Percentiles rank a stretch among this genome's conserved stretches.
phyloP scores from a whole-genome alignment of 2,888 invertebrate species.

The Acleris emargana region DNA sequence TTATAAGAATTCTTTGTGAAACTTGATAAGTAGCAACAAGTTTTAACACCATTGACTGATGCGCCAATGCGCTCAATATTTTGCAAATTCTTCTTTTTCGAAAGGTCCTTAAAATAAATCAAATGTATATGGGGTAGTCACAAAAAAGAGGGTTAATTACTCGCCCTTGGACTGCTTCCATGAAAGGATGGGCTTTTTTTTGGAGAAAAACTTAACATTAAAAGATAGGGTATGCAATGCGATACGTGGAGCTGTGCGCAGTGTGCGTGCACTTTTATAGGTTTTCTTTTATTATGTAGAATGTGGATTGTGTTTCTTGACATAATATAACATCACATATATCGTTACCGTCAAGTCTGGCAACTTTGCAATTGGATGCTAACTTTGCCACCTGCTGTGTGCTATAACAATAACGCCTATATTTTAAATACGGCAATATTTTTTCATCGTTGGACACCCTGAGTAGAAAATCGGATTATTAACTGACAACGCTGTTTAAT shows the following conservation, averaged over 20 bases:
- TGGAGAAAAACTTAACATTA: slow-evolving; percentile 41
- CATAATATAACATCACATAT: too few relatives aligned
- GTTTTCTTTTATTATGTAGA: neutral
- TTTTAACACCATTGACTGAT: slow-evolving; percentile 59
- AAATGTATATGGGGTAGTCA: slow-evolving; percentile 75
- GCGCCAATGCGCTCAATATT: slow-evolving; percentile 73
- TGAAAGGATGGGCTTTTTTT: slow-evolving; percentile 75
- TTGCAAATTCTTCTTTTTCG: slow-evolving; percentile 80
- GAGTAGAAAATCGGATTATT: too few relatives aligned
- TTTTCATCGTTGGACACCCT: too few relatives aligned
- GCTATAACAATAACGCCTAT: too few relatives aligned
- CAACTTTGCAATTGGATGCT: too few relatives aligned
- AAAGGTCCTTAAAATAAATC: slow-evolving; percentile 80
- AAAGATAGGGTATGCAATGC: slow-evolving; percentile 39
- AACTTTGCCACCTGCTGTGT: too few relatives aligned
- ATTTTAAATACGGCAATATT: too few relatives aligned
- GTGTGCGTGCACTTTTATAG: slow-evolving; percentile 1
- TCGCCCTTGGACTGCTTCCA: slow-evolving; percentile 65
- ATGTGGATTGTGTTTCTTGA: slow-evolving; percentile 1
- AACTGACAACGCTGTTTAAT: too few relatives aligned
- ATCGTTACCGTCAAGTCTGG: too few relatives aligned
- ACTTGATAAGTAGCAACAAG: slow-evolving; percentile 31
- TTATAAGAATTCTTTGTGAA: neutral
- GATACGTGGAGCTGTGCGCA: slow-evolving; percentile 39
- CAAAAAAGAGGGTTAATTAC: slow-evolving; percentile 82